Evolutionary conservation across 1,140 invertebrate species (phyloP), one percentile per base, ranked within the genome.

Genomic region (Drosophila nigromelanica): DNA sequence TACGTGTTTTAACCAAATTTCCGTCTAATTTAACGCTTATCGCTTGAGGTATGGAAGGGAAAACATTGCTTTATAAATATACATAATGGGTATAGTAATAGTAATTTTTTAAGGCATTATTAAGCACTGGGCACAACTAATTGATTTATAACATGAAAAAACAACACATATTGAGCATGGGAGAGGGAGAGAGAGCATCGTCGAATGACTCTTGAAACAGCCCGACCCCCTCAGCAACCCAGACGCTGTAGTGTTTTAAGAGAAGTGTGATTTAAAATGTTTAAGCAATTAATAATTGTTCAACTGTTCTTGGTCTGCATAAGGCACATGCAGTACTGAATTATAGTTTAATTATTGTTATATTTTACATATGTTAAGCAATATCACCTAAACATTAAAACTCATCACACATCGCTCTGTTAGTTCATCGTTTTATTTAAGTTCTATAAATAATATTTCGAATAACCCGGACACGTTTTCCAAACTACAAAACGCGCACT

Each of bases 81-180:
- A 42, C 4, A 30, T 15, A 30, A 33, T 33, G 30, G 27, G 27
- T 24, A 27, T 10, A 27, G 8, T 2, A 11, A 30, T 15, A 33
- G 12, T 4, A 14, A 11, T 21, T 24, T 5, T 0, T 14, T 43
- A 10, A 3, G 0, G 33, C 54, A 66, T 66, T 39, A 33, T 40
- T 60, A 43, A 21, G 50, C 48, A 60, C 24, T 24, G 39, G 43
- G 45, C 62, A 30, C 42, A 27, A 58, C 39, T 59, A 67, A 72
- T 72, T 72, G 69, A 72, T 72, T 72, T 67, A 67, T 72, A 72
- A 45, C 69, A 59, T 0, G 7, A 48, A 72, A 59, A 59, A 30
- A 6, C 7, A 48, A 8, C 33, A 35, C 33, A 33, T 0, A 33
- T 6, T 33, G 30, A 33, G 6, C 5, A 7, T 2, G 30, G 15